Evolutionary conservation across 2,113 vertebrate species (phyloP), one percentile per base, ranked within the genome.

Genomic region (Psephotus haematonotus): DNA sequence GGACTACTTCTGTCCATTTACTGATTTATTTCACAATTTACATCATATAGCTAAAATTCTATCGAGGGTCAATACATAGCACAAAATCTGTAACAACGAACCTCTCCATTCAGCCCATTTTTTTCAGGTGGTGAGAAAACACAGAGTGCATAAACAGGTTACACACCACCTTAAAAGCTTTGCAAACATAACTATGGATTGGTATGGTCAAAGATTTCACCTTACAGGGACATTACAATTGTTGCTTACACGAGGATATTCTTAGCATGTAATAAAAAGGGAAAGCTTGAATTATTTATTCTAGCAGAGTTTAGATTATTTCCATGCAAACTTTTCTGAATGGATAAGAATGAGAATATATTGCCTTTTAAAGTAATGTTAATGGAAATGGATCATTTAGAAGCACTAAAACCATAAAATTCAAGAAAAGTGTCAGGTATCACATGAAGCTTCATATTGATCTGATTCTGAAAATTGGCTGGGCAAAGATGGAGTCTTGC

Each of bases 251-350:
- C 76, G 29, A 64, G 70, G 27, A 86, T 95, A 71, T 70, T 89
- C 81, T 88, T 92, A 87, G 72, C 52, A 76, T 68, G 31, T 41
- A 83, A 84, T 53, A 82, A 76, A 92, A 94, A 82, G 17, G 24
- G 25, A 92, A 72, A 92, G 10, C 39, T 33, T 82, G 60, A 93
- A 93, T 90, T 96, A 88, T 88, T 92, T 92, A 79, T 90, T 94
- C 39, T 52, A 52, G 53, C 23, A 57, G 55, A 81, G 22, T 79
- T 90, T 57, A 78, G 92, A 90, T 86, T 53, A 81, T 86, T 94
- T 77, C 80, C 52, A 43, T 78, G 72, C 5, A 33, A 94, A 86
- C 60, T 57, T 87, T 86, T 92, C 80, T 76, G 57, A 82, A 83
- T 41, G 65, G 59, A 15, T 90, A 78, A 65, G 39, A 46, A 31